Base-by-base conservation (phyloP, 1,140 invertebrate genomes). In the Drosophila gunungcola region DNA sequence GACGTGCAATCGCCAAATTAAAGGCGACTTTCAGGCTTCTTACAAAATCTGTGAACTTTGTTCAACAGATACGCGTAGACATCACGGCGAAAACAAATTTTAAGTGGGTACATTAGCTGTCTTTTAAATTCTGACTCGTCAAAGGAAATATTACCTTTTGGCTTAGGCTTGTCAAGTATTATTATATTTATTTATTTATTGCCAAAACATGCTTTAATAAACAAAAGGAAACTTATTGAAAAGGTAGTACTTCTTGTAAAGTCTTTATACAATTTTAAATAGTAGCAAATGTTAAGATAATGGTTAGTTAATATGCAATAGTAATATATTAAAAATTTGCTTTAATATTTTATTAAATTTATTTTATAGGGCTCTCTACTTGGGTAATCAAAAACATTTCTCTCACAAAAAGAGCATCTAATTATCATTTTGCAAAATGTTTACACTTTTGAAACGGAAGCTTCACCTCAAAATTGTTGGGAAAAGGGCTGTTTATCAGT, bases 11-110 rank as follows among this genome's bases (percentile, higher is more conserved):
- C 78, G 45, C 56, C 65, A 82, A 82, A 78, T 83, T 69, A 83
- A 73, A 88, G 75, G 52, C 83, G 69, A 70, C 78, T 80, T 64
- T 84, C 73, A 73, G 76, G 77, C 73, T 64, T 54, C 57, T 64
- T 48, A 32, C 46, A 6, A 56, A 86, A 76, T 76, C 63, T 70
- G 13, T 29, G 48, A 88, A 78, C 64, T 86, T 84, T 72, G 41
- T 36, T 9, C 52, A 46, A 60, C 43, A 83, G 80, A 83, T 79
- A 83, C 42, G 54, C 48, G 13, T 32, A n/a, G 49, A 34, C 52
- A 70, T 32, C 13, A 4, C 7, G n/a, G 10, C 7, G 9, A 12
- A n/a, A n/a, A 3, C 51, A 36, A 41, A 21, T 57, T 39, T 60
- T 36, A 4, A 49, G 36, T 39, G 64, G 52, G 51, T 70, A 57